A percentile compares a stretch with the other conserved stretches of the same genome.
Evolutionary conservation across 2,113 vertebrate species (phyloP).

Genomic region (Neoarius graeffei): DNA sequence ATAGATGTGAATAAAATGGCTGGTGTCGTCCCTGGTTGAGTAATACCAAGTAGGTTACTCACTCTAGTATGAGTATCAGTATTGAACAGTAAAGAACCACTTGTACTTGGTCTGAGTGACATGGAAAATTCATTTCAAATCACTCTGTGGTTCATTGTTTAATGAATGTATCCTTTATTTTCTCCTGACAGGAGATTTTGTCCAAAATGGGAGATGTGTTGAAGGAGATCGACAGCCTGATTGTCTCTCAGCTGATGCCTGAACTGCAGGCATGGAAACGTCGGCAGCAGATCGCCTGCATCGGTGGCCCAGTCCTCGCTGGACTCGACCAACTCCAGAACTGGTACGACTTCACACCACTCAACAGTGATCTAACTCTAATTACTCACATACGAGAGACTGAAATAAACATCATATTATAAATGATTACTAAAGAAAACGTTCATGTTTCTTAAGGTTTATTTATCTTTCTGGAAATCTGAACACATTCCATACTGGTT

Average conservation of each 20-base stretch:
- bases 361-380: not conserved
- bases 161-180: not conserved
- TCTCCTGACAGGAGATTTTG: conserved; percentile 81
- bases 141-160: not conserved
- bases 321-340: conserved; percentile 94
- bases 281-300: conserved; percentile 89
- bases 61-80: not conserved
- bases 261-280: conserved; percentile 94
- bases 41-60: not conserved
- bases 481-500: not conserved
- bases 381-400: not conserved
- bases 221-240: conserved; percentile 84
- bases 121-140: not conserved
- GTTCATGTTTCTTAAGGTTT: not conserved
- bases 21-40: not conserved
- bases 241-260: conserved; percentile 82
- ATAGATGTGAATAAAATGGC: not conserved
- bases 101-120: not conserved
- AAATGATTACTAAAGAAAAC: not conserved
- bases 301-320: conserved; percentile 86
- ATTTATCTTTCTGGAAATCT: not conserved
- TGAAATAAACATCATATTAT: not conserved
- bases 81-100: not conserved
- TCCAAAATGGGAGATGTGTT: conserved; percentile 87
- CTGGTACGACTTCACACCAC: conserved; percentile 75